A percentile compares a stretch with the other conserved stretches of the same genome.
Conservation (phyloP, 2,113 vertebrate genomes). For the Solea senegalensis region DNA sequence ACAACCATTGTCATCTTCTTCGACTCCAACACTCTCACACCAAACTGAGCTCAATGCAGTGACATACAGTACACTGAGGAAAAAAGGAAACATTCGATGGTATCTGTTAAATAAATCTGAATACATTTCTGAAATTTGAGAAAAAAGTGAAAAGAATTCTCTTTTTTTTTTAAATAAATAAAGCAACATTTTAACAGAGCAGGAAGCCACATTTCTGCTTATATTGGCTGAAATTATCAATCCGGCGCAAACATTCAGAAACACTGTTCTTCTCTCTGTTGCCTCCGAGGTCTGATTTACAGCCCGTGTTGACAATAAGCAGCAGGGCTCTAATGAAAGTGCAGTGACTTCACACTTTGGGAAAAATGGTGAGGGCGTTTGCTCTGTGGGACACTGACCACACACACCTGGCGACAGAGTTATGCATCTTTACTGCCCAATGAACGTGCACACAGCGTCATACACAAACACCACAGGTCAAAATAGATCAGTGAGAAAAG, state of each 20-base stretch:
- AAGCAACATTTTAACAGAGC: no score
- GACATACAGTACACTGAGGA: conserved; percentile 42
- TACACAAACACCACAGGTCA: background rate
- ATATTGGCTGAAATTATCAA: background rate
- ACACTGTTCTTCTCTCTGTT: background rate
- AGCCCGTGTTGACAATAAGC: conserved; percentile 61
- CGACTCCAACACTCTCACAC: conserved; percentile 26
- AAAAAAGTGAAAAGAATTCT: no score
- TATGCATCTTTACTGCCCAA: conserved; percentile 33
- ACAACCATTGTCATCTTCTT: conserved; percentile 30
- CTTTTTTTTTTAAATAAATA: no score
- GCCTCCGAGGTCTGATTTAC: conserved; percentile 30
- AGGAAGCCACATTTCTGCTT: background rate
- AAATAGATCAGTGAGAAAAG: background rate
- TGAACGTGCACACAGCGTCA: conserved; percentile 11
- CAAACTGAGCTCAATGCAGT: conserved; percentile 40
- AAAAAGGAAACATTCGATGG: conserved; percentile 14
- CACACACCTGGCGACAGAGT: conserved; percentile 23
- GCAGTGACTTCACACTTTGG: conserved; percentile 48
- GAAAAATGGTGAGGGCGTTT: conserved; percentile 13
- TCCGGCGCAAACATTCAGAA: background rate
- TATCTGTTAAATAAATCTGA: background rate
- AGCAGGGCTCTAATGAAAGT: conserved; percentile 63
- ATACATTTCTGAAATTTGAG: background rate
- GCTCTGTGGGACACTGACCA: conserved; percentile 22